Base-by-base conservation (phyloP, 2,797 vertebrate genomes). In the Myioborus melanocephalus region DNA sequence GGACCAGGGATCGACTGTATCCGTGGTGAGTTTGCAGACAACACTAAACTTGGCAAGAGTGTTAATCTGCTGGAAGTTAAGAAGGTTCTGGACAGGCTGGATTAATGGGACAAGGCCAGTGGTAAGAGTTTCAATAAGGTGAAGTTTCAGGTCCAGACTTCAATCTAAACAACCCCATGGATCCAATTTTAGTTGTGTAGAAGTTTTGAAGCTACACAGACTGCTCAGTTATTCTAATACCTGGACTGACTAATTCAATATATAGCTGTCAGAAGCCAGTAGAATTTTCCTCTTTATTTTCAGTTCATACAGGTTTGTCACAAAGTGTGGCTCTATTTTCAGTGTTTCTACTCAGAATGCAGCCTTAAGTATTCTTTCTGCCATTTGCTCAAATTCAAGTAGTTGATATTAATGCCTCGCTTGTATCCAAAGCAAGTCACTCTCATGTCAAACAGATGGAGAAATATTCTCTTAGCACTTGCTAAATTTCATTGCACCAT, bases 31-130 rank as follows among this genome's bases (percentile, higher is more conserved):
- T 35, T 49, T 65, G 26, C 30, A 70, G 34, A 30, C 21, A 69
- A 18, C 6, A 41, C 12, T 39, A 69, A 30, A 0, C 0, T 47
- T 30, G 9, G 10, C 16, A n/a, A 52, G 16, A 47, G 6, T 18
- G 5, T 41, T 55, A 24, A 47, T 47, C 30, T 53, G 8, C 47
- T 52, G 20, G 41, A 55, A 34, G 8, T 14, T 46, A 30, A 27
- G 30, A 77, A 53, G 24, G 34, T 5, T 41, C 13, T 55, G 20
- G 20, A 53, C 24, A 53, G 8, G 16, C 24, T 46, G 13, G 28
- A 68, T 30, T 17, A 60, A 7, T 26, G 24, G 17, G 21, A 39
- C 8, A 24, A 55, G 30, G 24, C 11, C 47, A 39, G 1, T 10
- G 9, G 24, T 41, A 8, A 1, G 14, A 55, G 17, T 17, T 41